These are phyloP conservation scores for Philotrypesis tridentata DNA, from an alignment of 1,140 invertebrate genomes.

Conservation along the genomic window DNA sequence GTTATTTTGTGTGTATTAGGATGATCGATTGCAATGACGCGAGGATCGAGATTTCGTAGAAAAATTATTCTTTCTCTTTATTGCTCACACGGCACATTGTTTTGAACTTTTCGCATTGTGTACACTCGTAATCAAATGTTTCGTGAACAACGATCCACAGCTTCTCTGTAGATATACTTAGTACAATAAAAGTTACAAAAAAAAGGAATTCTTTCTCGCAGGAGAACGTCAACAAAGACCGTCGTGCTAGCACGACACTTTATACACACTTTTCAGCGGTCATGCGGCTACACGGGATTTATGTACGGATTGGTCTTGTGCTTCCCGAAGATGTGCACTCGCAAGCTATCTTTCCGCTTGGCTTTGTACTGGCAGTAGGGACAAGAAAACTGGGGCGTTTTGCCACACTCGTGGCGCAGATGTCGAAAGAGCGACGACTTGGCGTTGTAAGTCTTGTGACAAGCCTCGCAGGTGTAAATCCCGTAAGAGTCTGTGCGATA, in stretches of 20 bases:
- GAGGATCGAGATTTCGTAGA: neutral
- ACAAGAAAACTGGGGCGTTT: constrained; percentile 79
- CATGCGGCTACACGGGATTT: neutral
- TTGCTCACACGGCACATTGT: too few relatives aligned
- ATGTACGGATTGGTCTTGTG: constrained; percentile 46
- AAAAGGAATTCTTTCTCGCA: too few relatives aligned
- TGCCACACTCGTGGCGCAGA: constrained; percentile 79
- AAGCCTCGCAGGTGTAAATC: constrained; percentile 63
- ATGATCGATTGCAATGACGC: neutral
- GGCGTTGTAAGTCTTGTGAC: constrained; percentile 68
- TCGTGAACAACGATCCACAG: too few relatives aligned
- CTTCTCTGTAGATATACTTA: too few relatives aligned
- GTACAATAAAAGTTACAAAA: too few relatives aligned
- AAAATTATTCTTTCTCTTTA: neutral
- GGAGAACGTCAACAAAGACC: neutral
- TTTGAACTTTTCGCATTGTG: too few relatives aligned
- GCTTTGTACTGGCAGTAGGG: constrained; percentile 76
- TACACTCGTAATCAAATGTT: too few relatives aligned
- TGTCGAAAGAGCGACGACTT: constrained; percentile 73
- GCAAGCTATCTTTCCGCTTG: constrained; percentile 69
- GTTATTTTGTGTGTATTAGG: neutral
- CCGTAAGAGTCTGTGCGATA: neutral
- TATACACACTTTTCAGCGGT: neutral
- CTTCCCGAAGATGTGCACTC: constrained; percentile 63
- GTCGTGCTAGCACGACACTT: neutral